Evolutionary conservation across 2,113 vertebrate genomes (phyloP).

Genomic region (Cercocebus atys): DNA sequence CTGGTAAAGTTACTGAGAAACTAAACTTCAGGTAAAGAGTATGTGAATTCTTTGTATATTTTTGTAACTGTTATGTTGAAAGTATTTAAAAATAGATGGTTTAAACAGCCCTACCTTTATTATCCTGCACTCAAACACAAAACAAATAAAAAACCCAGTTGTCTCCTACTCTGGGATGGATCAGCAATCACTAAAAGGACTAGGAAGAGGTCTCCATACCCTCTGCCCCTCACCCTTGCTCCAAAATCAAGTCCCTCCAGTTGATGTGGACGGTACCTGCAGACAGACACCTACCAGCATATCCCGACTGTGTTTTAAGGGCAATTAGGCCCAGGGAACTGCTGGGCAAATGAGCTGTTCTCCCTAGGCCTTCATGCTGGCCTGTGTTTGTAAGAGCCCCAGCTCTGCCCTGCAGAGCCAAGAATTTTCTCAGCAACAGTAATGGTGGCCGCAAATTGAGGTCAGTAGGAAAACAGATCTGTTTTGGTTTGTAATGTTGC

Average conservation of each 20-base stretch:
- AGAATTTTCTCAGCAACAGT: not conserved
- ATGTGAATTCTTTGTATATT: not conserved
- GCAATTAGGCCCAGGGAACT: not conserved
- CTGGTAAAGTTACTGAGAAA: not conserved
- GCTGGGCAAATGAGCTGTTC: not conserved
- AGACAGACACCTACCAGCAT: not conserved
- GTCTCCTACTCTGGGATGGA: not conserved
- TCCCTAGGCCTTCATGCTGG: not conserved
- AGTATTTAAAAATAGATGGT: not conserved
- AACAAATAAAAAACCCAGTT: not conserved
- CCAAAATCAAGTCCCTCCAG: not conserved
- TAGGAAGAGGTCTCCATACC: no score
- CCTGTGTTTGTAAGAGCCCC: not conserved
- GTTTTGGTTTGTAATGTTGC: conserved; percentile 4
- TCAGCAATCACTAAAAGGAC: not conserved
- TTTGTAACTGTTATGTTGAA: not conserved
- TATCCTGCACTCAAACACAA: not conserved
- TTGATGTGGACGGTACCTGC: not conserved
- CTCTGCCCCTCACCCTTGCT: not conserved
- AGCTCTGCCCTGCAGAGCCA: not conserved
- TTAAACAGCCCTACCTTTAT: not conserved
- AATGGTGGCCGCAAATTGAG: conserved; percentile 22
- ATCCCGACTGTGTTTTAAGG: not conserved
- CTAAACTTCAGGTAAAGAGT: not conserved
- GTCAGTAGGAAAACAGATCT: conserved; percentile 73